Conservation (phyloP, 2,113 vertebrate species). For the Nicator chloris region DNA sequence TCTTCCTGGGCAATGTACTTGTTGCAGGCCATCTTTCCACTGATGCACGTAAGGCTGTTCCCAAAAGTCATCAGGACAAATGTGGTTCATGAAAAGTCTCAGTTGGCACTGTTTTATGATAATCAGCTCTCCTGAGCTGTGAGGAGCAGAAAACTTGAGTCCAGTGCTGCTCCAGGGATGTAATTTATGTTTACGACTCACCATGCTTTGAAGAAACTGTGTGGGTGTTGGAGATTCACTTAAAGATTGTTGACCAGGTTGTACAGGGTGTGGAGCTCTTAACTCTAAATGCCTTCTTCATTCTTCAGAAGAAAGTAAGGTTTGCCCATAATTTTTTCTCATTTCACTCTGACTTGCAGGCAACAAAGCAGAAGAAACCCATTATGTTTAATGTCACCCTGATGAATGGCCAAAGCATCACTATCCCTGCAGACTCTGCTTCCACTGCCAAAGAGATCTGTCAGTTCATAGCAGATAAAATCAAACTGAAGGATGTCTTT, state of each 20-base stretch:
- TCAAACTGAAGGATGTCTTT: constrained; percentile 82
- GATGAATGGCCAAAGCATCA: constrained; percentile 81
- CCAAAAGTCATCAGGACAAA: background rate
- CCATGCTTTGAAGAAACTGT: background rate
- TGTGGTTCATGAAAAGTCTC: background rate
- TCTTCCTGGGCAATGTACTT: background rate
- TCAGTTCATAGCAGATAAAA: constrained; percentile 77
- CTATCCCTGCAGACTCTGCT: constrained; percentile 85
- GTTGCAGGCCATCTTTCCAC: background rate
- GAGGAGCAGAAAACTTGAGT: background rate
- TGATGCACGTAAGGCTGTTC: background rate
- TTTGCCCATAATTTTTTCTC: background rate
- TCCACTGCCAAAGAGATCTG: constrained; percentile 89
- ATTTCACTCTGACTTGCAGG: constrained; percentile 69
- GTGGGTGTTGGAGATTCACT: background rate
- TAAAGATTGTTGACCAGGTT: background rate
- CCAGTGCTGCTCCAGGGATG: background rate
- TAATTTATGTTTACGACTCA: background rate
- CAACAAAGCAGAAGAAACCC: constrained; percentile 88
- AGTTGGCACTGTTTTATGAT: background rate
- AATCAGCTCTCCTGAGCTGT: background rate
- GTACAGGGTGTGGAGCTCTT: background rate
- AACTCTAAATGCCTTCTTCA: background rate
- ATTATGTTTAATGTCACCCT: constrained; percentile 81
- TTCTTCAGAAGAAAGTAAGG: background rate